A percentile compares a stretch with the other conserved stretches of the same genome.
Evolutionary conservation across 2,888 invertebrate genomes (phyloP).

Genomic region (Eilema depressum): DNA sequence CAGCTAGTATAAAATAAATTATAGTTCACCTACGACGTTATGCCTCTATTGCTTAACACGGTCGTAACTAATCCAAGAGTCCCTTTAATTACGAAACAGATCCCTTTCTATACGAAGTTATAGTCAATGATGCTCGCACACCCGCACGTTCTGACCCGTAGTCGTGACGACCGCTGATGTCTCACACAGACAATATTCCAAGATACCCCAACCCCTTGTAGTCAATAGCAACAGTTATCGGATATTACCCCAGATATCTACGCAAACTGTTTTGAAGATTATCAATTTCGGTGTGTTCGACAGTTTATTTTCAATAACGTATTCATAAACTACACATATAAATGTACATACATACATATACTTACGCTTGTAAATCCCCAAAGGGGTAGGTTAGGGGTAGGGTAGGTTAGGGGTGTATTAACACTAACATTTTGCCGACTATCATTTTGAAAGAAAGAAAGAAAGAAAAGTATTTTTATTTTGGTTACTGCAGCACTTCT

Average conservation of each 20-base stretch:
- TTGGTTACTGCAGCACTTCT: no score
- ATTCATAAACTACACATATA: no score
- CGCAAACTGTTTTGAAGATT: background rate
- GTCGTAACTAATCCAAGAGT: background rate
- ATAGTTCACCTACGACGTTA: no score
- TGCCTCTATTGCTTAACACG: background rate
- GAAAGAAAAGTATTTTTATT: no score
- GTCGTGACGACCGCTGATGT: constrained; percentile 38
- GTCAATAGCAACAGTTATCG: constrained; percentile 36
- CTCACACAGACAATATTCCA: constrained; percentile 21
- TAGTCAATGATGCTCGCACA: constrained; percentile 6
- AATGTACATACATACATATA: no score
- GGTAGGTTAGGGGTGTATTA: no score
- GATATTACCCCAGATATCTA: background rate
- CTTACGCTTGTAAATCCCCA: no score
- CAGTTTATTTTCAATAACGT: background rate
- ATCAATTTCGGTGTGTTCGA: background rate
- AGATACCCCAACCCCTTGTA: constrained; percentile 36
- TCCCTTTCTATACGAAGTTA: background rate
- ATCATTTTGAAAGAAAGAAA: no score
- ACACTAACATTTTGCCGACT: no score
- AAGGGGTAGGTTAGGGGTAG: no score
- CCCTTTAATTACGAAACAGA: background rate
- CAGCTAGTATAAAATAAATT: no score
- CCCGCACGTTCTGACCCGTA: constrained; percentile 18